phyloP scores from a whole-genome alignment of 2,113 vertebrate species.

The Centrocercus urophasianus region DNA sequence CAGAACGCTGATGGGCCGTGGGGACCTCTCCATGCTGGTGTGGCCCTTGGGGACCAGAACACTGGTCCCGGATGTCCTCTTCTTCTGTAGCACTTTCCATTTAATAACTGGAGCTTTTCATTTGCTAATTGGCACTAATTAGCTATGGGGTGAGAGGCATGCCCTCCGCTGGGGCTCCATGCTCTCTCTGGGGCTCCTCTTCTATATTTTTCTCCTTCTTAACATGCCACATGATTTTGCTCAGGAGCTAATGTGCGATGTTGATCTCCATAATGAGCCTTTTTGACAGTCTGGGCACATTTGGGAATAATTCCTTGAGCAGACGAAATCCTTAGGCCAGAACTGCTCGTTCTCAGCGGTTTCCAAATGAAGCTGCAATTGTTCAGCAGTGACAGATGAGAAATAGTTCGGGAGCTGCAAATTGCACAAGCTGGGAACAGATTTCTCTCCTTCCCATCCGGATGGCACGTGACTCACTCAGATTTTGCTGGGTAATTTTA shows the following conservation, averaged over 20 bases:
- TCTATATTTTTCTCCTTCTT: neutral
- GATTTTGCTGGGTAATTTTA: neutral
- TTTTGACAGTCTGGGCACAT: slow-evolving; percentile 46
- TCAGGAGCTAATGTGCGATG: slow-evolving; percentile 38
- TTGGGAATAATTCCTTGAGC: slow-evolving; percentile 42
- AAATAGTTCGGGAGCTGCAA: slow-evolving; percentile 43
- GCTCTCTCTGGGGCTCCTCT: neutral
- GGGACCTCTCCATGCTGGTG: neutral
- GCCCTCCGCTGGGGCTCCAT: neutral
- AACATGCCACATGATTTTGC: neutral
- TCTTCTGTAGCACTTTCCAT: neutral
- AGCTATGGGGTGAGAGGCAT: neutral
- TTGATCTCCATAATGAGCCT: slow-evolving; percentile 49
- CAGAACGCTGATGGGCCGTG: neutral
- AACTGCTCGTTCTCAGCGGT: slow-evolving; percentile 22
- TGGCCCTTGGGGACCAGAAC: neutral
- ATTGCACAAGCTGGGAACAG: neutral
- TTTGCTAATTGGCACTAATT: slow-evolving; percentile 32
- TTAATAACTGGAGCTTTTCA: neutral
- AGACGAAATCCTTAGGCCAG: slow-evolving; percentile 57
- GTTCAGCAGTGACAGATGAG: slow-evolving; percentile 47
- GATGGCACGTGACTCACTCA: neutral
- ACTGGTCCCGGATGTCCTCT: neutral
- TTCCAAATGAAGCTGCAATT: slow-evolving; percentile 45
- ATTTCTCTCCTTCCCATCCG: neutral